Conservation (phyloP, 2,113 vertebrate species). For the Xyrauchen texanus region DNA sequence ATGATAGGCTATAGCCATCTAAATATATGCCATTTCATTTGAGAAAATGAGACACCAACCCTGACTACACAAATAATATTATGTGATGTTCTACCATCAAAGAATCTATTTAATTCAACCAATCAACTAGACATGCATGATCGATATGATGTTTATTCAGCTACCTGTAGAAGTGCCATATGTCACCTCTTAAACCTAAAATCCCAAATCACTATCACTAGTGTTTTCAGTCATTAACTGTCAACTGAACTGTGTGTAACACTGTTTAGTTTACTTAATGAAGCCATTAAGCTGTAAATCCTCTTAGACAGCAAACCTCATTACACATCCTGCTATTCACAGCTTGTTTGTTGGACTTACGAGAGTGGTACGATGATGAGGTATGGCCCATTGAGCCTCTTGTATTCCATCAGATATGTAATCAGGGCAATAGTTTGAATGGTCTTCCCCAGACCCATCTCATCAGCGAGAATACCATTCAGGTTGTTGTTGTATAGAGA, state of each 20-base stretch:
- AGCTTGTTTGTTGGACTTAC: constrained; percentile 75
- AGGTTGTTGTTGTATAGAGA: constrained; percentile 98
- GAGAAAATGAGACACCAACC: no score
- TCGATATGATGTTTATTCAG: not conserved
- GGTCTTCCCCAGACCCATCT: constrained; percentile 98
- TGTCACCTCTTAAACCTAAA: not conserved
- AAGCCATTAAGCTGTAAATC: constrained; percentile 3
- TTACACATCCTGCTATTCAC: constrained; percentile 22
- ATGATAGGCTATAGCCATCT: no score
- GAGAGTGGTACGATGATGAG: constrained; percentile 98
- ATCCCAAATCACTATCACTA: constrained; percentile 1
- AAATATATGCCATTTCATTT: no score
- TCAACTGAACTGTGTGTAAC: constrained; percentile 10
- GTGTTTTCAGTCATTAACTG: not conserved
- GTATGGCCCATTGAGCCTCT: constrained; percentile 95
- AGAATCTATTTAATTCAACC: not conserved
- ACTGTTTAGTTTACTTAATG: constrained; percentile 26
- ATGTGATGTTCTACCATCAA: no score
- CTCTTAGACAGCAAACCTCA: constrained; percentile 11
- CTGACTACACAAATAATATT: no score
- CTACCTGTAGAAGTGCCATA: not conserved
- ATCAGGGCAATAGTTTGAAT: constrained; percentile 98
- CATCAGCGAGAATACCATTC: constrained; percentile 96
- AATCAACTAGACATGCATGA: not conserved
- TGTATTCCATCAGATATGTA: constrained; percentile 97